Evolutionary conservation across 2,797 vertebrate genomes (phyloP), one percentile per base, ranked within the genome.

Genomic region (Cuculus canorus): DNA sequence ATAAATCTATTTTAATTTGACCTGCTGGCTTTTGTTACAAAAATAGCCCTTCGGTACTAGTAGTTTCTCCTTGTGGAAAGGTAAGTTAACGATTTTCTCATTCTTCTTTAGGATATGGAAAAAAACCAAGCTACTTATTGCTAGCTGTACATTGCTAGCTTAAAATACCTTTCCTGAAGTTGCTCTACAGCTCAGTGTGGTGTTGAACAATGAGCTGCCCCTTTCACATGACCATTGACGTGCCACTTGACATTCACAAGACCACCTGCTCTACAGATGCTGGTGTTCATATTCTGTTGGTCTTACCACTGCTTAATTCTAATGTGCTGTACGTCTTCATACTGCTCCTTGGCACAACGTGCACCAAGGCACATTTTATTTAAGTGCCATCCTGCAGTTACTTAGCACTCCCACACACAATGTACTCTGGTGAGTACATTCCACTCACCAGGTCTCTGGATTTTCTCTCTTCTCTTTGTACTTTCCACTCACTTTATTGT

Each of bases 381-480:
- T 47, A 33, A 50, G 64, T 82, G 78, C 45, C 17, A 8, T 63
- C 37, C 43, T 66, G 76, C 64, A 61, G 30, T 52, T 64, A 54
- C 11, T 81, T 37, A 86, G 80, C 28, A 2, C 30, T 82, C 43
- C 39, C 75, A 27, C 13, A 9, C 39, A 66, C 53, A n/a, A n/a
- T n/a, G n/a, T n/a, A n/a, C n/a, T n/a, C n/a, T n/a, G n/a, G n/a
- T 52, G 65, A 27, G 2, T 27, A 17, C 0, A 0, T 63, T 53
- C 43, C 35, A n/a, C 28, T 69, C 4, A 4, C 33, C 50, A 32
- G n/a, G 43, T 75, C 41, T 80, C 69, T 57, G 37, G 19, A 19
- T 79, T 91, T 72, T 72, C 28, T 53, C 35, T 78, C 27, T 48
- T 64, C 23, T 73, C 0, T 75, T 87, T 86, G 57, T 15, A 35